Base-by-base conservation (phyloP, 2,797 vertebrate genomes). In the Crypturellus tataupa region DNA sequence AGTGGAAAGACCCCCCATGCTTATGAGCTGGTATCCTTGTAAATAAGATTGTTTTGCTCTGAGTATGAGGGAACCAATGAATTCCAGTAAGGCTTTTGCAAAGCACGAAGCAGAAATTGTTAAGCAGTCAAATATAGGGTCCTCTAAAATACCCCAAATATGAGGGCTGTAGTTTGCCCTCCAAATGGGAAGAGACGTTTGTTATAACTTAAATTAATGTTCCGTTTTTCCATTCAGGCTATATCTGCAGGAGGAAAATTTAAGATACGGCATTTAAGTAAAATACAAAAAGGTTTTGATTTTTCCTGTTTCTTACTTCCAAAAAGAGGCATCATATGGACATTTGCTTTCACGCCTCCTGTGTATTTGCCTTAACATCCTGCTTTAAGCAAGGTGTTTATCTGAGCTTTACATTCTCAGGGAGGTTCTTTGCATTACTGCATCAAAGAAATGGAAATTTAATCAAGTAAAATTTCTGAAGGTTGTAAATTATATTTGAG, bases 361-460 rank as follows among this genome's bases (percentile, higher is more conserved):
- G 44, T 53, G 10, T 80, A 31, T 87, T 64, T 80, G 51, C 35
- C 23, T 47, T 87, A 31, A 33, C 8, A 10, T 44, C 39, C 25
- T 78, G 5, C 31, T 75, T 67, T 16, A 39, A 55, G 56, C n/a
- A 70, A 35, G 19, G 24, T 0, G 0, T 16, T 89, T 23, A 24
- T 24, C 56, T 80, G 46, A 73, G 29, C 46, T n/a, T 87, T 29
- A 31, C 0, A 0, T 9, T 65, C 7, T 51, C 24, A 37, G 24
- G 9, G 33, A 79, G n/a, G 19, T 65, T 56, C 37, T 67, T 63
- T 9, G 55, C n/a, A 12, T 85, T 77, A 58, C 73, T 75, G 12
- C 2, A 2, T n/a, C 37, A 78, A 92, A 59, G 29, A 80, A 55
- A 73, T 18, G 51, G 58, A 64, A 87, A 69, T 49, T 14, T 35